Evolutionary conservation across 1,140 invertebrate genomes (phyloP).

Genomic region (Psix sp.): DNA sequence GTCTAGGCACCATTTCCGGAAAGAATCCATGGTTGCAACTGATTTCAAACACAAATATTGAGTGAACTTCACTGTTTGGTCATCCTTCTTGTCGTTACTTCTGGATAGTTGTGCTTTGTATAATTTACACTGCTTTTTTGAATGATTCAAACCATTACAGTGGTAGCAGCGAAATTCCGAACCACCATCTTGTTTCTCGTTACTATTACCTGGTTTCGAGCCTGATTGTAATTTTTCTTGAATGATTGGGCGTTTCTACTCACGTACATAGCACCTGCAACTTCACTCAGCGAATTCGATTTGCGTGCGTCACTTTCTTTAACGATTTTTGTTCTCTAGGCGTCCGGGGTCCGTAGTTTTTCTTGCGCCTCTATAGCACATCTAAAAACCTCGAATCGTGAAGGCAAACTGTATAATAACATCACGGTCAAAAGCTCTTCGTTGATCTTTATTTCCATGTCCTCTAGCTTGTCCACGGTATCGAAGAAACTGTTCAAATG

Average conservation of each 20-base stretch:
- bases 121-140: neutral
- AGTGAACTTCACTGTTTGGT: neutral
- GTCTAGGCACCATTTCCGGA: slow-evolving; percentile 2
- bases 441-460: slow-evolving; percentile 40
- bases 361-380: slow-evolving; percentile 57
- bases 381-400: slow-evolving; percentile 57
- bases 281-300: neutral
- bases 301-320: slow-evolving; percentile 25
- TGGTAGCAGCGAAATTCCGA: slow-evolving; percentile 1
- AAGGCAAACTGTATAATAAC: slow-evolving; percentile 58
- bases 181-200: neutral
- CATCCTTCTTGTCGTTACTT: neutral
- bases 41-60: neutral
- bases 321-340: slow-evolving; percentile 35
- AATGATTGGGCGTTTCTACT: neutral
- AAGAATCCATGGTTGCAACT: neutral
- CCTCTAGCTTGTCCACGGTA: slow-evolving; percentile 28
- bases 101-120: neutral
- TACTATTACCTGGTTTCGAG: neutral
- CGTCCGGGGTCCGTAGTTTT: slow-evolving; percentile 24
- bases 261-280: neutral
- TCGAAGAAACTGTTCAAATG: slow-evolving; percentile 32
- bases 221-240: neutral
- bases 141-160: neutral
- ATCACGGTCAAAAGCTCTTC: slow-evolving; percentile 43